Evolutionary conservation across 2,113 vertebrate genomes (phyloP).

Genomic region (Upupa epops): DNA sequence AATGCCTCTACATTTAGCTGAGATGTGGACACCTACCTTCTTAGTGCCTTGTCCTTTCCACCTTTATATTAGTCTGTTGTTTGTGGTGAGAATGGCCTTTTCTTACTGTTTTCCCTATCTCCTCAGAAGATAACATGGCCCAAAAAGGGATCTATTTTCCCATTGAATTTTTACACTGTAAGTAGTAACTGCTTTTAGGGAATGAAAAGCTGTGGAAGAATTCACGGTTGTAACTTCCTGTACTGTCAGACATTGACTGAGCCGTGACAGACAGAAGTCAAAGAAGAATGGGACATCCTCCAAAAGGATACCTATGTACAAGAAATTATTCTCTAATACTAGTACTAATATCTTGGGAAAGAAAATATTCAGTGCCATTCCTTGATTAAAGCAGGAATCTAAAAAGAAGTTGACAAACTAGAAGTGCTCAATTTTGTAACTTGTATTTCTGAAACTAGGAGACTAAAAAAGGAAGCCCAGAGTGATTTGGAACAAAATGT

Average conservation of each 20-base stretch:
- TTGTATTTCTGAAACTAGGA: not conserved
- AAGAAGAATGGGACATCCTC: not conserved
- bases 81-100: not conserved
- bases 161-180: not conserved
- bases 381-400: not conserved
- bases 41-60: not conserved
- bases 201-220: not conserved
- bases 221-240: not conserved
- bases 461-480: conserved; percentile 1
- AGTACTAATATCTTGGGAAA: not conserved
- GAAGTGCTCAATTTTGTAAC: not conserved
- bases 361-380: not conserved
- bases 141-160: not conserved
- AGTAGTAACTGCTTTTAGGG: not conserved
- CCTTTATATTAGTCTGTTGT: not conserved
- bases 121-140: not conserved
- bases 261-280: not conserved
- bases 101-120: not conserved
- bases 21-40: not conserved
- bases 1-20: not conserved
- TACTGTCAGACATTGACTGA: not conserved
- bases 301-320: not conserved
- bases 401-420: not conserved
- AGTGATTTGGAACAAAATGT: not conserved
- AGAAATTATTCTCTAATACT: not conserved